Conservation (phyloP, 2,797 vertebrate species). For the Oreortyx pictus region DNA sequence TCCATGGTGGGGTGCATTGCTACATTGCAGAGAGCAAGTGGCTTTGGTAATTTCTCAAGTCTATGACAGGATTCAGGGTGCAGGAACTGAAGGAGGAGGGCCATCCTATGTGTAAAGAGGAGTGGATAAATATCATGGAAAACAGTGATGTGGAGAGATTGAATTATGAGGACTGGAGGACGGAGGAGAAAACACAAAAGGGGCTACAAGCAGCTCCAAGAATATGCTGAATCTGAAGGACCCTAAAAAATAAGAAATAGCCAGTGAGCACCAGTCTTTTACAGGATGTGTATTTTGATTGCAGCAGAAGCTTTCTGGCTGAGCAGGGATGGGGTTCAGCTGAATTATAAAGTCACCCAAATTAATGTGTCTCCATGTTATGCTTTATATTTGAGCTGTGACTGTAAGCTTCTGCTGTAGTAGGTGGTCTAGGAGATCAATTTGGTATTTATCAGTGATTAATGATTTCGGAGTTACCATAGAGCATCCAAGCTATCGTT, state of each 20-base stretch:
- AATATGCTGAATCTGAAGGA: background rate
- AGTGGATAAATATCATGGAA: background rate
- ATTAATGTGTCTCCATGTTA: background rate
- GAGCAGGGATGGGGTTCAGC: background rate
- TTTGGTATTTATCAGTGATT: background rate
- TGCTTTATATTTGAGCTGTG: background rate
- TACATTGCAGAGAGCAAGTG: background rate
- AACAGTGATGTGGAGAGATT: background rate
- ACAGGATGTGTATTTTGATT: background rate
- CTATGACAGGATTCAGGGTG: background rate
- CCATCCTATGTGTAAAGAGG: background rate
- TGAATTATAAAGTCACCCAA: fast-evolving
- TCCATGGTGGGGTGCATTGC: background rate
- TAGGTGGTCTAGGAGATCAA: background rate
- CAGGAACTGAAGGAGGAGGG: background rate
- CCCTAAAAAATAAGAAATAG: background rate
- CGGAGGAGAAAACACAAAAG: background rate
- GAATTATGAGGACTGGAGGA: background rate
- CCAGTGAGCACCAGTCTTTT: background rate
- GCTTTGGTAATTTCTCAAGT: background rate
- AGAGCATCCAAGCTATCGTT: background rate
- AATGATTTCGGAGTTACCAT: background rate
- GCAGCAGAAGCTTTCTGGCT: background rate
- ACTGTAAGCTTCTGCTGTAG: background rate
- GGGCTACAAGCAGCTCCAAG: background rate